phyloP scores from a whole-genome alignment of 2,888 invertebrate genomes.

The Heliothis peltigera region DNA sequence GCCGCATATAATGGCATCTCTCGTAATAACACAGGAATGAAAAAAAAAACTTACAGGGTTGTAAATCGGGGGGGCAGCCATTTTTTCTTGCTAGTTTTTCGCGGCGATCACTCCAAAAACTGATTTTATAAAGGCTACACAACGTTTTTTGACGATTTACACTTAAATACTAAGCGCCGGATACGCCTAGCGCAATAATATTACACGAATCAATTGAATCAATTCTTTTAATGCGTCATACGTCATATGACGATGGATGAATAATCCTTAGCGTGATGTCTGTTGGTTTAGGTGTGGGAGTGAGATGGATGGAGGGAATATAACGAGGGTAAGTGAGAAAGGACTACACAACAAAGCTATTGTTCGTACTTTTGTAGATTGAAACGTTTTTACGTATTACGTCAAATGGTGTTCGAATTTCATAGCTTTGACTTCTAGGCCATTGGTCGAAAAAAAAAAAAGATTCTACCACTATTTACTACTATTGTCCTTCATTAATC shows the following conservation, averaged over 20 bases:
- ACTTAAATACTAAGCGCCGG: slow-evolving; percentile 66
- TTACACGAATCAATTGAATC: slow-evolving; percentile 69
- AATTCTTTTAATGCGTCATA: slow-evolving; percentile 77
- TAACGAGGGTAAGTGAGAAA: slow-evolving; percentile 24
- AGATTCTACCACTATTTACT: not conserved
- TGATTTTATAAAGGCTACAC: slow-evolving; percentile 49
- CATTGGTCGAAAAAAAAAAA: slow-evolving; percentile 2
- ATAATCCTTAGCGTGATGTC: slow-evolving; percentile 53
- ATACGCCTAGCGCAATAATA: slow-evolving; percentile 72
- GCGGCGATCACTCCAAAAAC: slow-evolving; percentile 39
- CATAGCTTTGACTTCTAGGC: not conserved
- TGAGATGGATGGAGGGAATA: slow-evolving; percentile 2
- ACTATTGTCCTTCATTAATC: no score
- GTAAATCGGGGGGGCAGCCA: slow-evolving; percentile 81
- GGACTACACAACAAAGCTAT: slow-evolving; percentile 8
- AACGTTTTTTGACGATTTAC: slow-evolving; percentile 58
- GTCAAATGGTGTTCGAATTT: slow-evolving; percentile 53
- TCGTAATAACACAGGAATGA: slow-evolving; percentile 40
- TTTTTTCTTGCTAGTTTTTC: slow-evolving; percentile 60
- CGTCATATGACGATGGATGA: slow-evolving; percentile 76
- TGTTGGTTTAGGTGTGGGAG: slow-evolving; percentile 29
- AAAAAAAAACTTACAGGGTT: slow-evolving; percentile 78
- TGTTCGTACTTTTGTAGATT: not conserved
- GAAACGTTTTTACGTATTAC: slow-evolving; percentile 30
- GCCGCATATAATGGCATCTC: slow-evolving; percentile 47